Evolutionary conservation across 35 echinoderm and acorn worm genomes (phyloP).

Genomic region (Amphiura filiformis): DNA sequence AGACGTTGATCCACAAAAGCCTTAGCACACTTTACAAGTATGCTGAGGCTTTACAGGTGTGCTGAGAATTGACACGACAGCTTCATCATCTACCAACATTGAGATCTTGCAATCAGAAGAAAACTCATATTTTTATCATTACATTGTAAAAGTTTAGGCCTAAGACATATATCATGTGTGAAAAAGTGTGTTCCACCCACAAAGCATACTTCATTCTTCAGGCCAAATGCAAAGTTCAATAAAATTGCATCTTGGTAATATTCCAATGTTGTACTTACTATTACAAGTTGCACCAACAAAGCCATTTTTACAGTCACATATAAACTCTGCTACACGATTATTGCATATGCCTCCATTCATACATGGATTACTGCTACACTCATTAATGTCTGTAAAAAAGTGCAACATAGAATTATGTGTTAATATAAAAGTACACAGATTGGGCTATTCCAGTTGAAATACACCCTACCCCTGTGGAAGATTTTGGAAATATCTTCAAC

Average conservation of each 20-base stretch:
- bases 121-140: background rate
- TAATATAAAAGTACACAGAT: too few species aligned
- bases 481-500: too few species aligned
- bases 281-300: slow-evolving; percentile 29
- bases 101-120: background rate
- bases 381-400: slow-evolving; percentile 26
- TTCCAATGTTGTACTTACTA: slow-evolving; percentile 3
- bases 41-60: background rate
- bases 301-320: slow-evolving; percentile 28
- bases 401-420: too few species aligned
- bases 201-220: background rate
- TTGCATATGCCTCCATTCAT: slow-evolving; percentile 50
- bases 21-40: too few species aligned
- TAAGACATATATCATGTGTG: background rate
- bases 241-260: too few species aligned
- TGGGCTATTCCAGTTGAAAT: too few species aligned
- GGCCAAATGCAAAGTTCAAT: too few species aligned
- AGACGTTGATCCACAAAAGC: too few species aligned
- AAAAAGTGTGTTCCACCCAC: background rate
- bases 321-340: background rate
- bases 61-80: background rate
- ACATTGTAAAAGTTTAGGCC: background rate
- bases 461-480: too few species aligned
- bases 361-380: slow-evolving; percentile 37
- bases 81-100: background rate